Evolutionary conservation across 2,888 invertebrate species (phyloP), one percentile per base, ranked within the genome.

Genomic region (Yponomeuta sedellus): DNA sequence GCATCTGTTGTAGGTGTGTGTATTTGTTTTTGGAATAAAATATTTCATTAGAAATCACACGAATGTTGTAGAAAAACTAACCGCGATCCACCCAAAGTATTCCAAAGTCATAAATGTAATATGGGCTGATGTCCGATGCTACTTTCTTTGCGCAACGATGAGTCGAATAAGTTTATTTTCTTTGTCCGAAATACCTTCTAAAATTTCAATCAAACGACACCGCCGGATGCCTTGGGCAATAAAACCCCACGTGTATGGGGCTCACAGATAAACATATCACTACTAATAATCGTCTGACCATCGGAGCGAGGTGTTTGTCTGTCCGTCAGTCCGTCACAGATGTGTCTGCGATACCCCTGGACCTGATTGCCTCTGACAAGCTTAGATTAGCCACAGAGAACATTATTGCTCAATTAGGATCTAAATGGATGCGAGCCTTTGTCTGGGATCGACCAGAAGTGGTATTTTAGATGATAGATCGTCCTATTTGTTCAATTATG

Each of bases 271-370:
- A 52, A 52, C 44, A 52, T 52, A 52, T 52, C 44, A 52, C 44
- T 52, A 52, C 44, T 52, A 6, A 52, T 52, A 52, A 52, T 52
- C 25, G 20, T 22, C 12, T 34, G 62, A 39, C 39, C 62, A 62
- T 62, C 62, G 39, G n/a, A 39, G 22, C 59, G 62, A 62, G 62
- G 62, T 62, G 62, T 61, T 61, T 34, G 62, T 62, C 19, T 10
- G 39, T 34, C 62, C 39, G 62, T 62, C 62, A 19, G 39, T 62
- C 62, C 19, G 34, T 57, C 25, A 65, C 20, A 25, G 59, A 22
- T 20, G 22, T 59, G 59, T 59, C 59, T 52, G 44, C 44, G 44
- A 52, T 52, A 52, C 16, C 44, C 44, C 44, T 16, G 44, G 44
- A 12, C 16, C 44, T 52, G 44, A 52, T 52, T 12, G 44, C 44